Evolutionary conservation across 2,113 vertebrate genomes (phyloP).

Genomic region (Sander lucioperca): DNA sequence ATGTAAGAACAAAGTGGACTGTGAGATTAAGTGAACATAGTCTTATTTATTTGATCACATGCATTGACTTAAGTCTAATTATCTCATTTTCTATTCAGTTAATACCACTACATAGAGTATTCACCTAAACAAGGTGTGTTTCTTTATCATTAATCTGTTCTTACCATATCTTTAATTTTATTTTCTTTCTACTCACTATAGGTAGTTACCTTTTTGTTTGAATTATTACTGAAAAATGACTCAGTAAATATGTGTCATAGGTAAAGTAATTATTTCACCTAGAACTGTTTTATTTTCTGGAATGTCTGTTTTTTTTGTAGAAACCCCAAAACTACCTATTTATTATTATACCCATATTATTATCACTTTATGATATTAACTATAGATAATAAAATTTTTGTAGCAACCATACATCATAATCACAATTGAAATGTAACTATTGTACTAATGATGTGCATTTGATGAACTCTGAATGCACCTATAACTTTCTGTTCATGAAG

Average conservation of each 20-base stretch:
- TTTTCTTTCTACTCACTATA: not conserved
- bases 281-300: not conserved
- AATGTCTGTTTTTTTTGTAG: not conserved
- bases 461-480: not conserved
- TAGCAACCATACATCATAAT: not conserved
- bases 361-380: not conserved
- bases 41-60: not conserved
- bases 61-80: not conserved
- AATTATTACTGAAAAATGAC: not conserved
- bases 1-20: not conserved
- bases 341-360: not conserved
- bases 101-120: not conserved
- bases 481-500: slow-evolving; percentile 5
- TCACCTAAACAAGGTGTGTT: not conserved
- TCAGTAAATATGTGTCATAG: not conserved
- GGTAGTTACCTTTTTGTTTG: not conserved
- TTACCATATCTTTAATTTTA: not conserved
- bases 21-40: not conserved
- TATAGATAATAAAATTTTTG: not conserved
- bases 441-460: not conserved
- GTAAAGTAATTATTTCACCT: not conserved
- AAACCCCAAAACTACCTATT: not conserved
- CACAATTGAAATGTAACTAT: not conserved
- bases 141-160: not conserved
- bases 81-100: not conserved